A percentile compares a stretch with the other conserved stretches of the same genome.
Conservation (phyloP, 2,797 vertebrate genomes). For the Squalus acanthias region DNA sequence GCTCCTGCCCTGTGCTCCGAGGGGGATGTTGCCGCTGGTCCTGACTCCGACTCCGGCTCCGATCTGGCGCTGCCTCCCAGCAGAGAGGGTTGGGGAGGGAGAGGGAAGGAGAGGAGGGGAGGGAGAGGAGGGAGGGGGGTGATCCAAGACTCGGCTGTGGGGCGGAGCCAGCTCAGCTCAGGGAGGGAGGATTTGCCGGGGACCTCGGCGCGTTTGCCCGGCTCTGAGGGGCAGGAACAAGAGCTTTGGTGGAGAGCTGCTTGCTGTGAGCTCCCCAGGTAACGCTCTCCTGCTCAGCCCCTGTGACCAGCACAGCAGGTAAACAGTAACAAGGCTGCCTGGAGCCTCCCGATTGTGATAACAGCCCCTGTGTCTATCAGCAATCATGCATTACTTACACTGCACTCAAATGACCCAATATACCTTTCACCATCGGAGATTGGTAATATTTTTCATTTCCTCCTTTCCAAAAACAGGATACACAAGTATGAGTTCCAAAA, state of each 20-base stretch:
- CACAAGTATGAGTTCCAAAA: neutral
- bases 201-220: neutral
- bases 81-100: too few species aligned
- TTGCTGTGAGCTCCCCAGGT: neutral
- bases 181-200: neutral
- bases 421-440: neutral
- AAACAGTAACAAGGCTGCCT: neutral
- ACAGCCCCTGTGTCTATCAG: neutral
- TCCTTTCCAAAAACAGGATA: neutral
- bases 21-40: neutral
- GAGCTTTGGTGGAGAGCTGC: neutral
- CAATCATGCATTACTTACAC: neutral
- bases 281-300: neutral
- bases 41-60: neutral
- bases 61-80: neutral
- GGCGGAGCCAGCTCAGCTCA: neutral
- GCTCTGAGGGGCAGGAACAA: neutral
- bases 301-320: neutral
- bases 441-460: neutral
- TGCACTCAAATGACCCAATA: neutral
- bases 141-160: neutral
- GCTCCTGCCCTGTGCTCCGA: neutral
- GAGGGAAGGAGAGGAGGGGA: neutral
- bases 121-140: neutral
- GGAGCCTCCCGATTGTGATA: too few species aligned